Base-by-base conservation (phyloP, 92 coral and sea anemone species). In the Plumapathes pennacea region DNA sequence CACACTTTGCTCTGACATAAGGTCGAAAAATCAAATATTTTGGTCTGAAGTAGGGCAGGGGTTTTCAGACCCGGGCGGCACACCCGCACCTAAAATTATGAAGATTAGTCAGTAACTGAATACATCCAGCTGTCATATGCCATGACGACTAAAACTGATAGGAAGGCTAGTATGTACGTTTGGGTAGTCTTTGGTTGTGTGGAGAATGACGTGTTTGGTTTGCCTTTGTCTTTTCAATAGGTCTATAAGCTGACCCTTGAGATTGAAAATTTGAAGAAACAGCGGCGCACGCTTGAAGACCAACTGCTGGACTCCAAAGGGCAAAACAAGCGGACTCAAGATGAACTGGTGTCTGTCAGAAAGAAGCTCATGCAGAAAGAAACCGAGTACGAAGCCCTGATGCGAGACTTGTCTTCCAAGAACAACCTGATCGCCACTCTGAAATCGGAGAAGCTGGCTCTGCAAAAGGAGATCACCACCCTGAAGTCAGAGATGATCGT, bases 361-460 rank as follows among this genome's bases (percentile, higher is more conserved):
- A 82, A 88, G 26, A 75, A 74, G 62, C 88, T 94, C 21, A 43
- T 83, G 41, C 85, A 77, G 66, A 82, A 90, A 40, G 90, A 94
- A 50, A 62, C 89, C 23, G 96, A 88, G 78, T 69, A 88, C 57
- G 99, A 94, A 45, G 69, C 85, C 28, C 80, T 94, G n/a, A 75
- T 75, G 56, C 85, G 91, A 41, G 96, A 94, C 54, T 69, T 94
- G 48, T 74, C 82, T 29, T 60, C 74, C 38, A 94, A 84, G 69
- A 88, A 84, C 67, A 83, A 71, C 76, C 57, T 62, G 67, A 84
- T 88, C 45, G 44, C 76, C 39, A 76, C 83, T 39, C 90, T 94
- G 27, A 90, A 90, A 55, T 75, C 89, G 18, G 96, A 94, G 47
- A 88, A 88, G 51, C 72, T 74, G 19, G 94, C 96, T 3, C 74